A percentile compares a stretch with the other conserved stretches of the same genome.
Evolutionary conservation across 2,113 vertebrate species (phyloP).

Genomic region (Castor canadensis): DNA sequence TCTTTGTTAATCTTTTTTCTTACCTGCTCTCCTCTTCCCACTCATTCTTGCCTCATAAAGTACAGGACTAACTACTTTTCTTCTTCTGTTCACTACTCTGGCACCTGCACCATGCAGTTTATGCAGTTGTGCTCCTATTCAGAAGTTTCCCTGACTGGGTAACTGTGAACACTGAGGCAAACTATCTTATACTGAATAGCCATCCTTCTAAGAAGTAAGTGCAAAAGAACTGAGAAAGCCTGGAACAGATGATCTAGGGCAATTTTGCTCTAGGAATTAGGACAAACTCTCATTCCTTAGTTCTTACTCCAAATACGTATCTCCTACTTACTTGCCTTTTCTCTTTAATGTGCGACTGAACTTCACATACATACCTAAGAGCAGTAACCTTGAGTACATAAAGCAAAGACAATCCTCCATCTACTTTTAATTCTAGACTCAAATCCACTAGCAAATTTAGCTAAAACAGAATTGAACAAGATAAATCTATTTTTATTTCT

Average conservation of each 20-base stretch:
- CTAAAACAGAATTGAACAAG: background rate
- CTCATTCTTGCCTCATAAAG: background rate
- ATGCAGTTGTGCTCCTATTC: background rate
- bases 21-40: background rate
- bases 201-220: background rate
- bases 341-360: background rate
- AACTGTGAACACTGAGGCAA: background rate
- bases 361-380: conserved; percentile 15
- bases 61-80: background rate
- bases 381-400: background rate
- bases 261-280: background rate
- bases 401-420: background rate
- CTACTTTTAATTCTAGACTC: conserved; percentile 30
- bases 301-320: background rate
- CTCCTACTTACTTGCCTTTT: background rate
- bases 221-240: background rate
- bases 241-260: background rate
- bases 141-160: background rate
- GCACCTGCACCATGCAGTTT: background rate
- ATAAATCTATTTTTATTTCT: conserved; percentile 20
- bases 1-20: background rate
- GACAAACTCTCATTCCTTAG: background rate
- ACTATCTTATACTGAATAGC: background rate
- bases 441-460: background rate
- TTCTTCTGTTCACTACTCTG: background rate